Percentiles rank a stretch among this genome's conserved stretches.
Evolutionary conservation across 2,113 vertebrate species (phyloP).

Genomic region (Pluvialis apricaria): DNA sequence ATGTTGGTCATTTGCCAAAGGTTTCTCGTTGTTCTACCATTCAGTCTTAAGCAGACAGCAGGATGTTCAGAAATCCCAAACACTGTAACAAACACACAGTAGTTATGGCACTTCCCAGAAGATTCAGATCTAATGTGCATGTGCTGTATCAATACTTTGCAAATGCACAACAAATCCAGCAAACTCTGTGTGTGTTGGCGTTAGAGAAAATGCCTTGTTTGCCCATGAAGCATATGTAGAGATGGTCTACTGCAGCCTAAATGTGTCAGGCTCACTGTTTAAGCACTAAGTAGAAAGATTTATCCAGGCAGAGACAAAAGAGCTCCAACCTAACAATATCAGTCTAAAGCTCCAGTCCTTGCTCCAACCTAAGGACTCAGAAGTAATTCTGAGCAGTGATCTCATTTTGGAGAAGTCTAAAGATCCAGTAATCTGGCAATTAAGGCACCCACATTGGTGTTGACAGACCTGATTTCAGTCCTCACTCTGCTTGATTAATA

Average conservation of each 20-base stretch:
- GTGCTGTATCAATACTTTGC: not conserved
- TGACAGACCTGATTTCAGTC: not conserved
- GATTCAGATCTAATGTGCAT: not conserved
- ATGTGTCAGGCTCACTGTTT: not conserved
- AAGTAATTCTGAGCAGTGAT: not conserved
- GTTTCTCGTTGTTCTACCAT: not conserved
- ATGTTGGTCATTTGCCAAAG: not conserved
- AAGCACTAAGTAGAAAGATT: not conserved
- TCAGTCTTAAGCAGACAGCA: not conserved
- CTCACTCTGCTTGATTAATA: not conserved
- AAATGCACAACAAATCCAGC: not conserved
- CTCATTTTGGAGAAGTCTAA: not conserved
- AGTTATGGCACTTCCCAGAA: not conserved
- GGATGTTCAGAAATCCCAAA: not conserved
- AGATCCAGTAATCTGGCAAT: not conserved
- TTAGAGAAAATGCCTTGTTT: not conserved
- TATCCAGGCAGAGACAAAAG: not conserved
- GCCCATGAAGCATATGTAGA: not conserved
- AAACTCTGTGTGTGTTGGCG: not conserved
- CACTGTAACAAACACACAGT: not conserved
- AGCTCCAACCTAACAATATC: not conserved
- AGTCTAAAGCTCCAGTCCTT: not conserved
- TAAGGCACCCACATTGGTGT: not conserved
- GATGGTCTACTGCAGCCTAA: not conserved
- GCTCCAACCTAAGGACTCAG: not conserved